These are phyloP conservation scores for Pristionchus entomophagus DNA, from an alignment of 2,888 invertebrate genomes.

Conservation along the genomic window DNA sequence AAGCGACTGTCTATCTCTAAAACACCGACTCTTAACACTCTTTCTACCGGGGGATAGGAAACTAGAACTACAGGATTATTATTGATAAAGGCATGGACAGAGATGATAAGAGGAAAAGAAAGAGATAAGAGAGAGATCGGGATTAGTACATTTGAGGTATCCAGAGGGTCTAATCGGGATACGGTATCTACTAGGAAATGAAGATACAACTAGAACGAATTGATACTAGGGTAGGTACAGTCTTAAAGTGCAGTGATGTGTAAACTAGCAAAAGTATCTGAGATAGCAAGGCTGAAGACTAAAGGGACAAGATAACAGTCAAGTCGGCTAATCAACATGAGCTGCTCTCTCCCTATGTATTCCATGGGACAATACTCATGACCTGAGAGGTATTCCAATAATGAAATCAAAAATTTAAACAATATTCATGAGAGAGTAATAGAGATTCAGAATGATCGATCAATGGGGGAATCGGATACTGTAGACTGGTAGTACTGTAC, in stretches of 20 bases:
- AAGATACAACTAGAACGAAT: neutral
- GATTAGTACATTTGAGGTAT: slow-evolving; percentile 34
- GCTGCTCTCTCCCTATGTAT: neutral
- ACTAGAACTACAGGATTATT: neutral
- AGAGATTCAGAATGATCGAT: neutral
- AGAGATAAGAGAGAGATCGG: slow-evolving; percentile 20
- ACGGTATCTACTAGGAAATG: neutral
- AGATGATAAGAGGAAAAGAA: slow-evolving; percentile 6
- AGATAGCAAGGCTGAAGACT: neutral
- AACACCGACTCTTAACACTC: neutral
- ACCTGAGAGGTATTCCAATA: neutral
- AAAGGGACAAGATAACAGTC: neutral
- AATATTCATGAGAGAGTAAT: neutral
- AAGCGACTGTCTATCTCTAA: neutral
- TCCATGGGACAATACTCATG: neutral
- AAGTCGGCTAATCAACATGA: neutral
- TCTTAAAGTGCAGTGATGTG: neutral
- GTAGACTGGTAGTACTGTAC: slow-evolving; percentile 6
- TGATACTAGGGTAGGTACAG: neutral
- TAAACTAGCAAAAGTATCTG: slow-evolving; percentile 10
- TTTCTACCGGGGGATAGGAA: neutral
- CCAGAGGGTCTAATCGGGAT: neutral
- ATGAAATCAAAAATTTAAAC: slow-evolving; percentile 10
- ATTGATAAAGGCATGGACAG: slow-evolving; percentile 25
- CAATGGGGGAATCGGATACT: neutral